Base-by-base conservation (phyloP, 2,888 invertebrate species). In the Heteromurus nitidus region DNA sequence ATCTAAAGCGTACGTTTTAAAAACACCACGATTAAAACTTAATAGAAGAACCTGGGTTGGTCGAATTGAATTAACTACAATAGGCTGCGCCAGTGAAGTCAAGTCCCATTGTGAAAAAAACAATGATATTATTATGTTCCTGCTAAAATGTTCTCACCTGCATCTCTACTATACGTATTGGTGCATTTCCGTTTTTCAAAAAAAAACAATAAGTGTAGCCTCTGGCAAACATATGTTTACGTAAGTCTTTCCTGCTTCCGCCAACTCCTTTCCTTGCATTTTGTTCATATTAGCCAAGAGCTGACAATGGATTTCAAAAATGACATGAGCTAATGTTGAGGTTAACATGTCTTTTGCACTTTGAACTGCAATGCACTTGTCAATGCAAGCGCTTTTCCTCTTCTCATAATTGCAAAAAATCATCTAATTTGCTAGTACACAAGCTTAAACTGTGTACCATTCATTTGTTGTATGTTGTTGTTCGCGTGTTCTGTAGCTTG, bases 231-330 rank as follows among this genome's bases (percentile, higher is more conserved):
- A 47, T 16, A n/a, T 11, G 36, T 69, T 55, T 69, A 36, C 55
- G 24, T 69, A 69, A 69, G 36, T 31, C 55, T 30, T 69, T 69
- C 69, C 69, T 69, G 69, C 55, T 69, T 69, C 69, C 69, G 55
- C 47, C 55, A 13, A 36, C 36, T 36, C 36, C 36, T 36, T 36
- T 36, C 13, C 36, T 36, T 36, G 36, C 36, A n/a, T n/a, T n/a
- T n/a, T n/a, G n/a, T n/a, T n/a, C n/a, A n/a, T n/a, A n/a, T 36
- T 9, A 5, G 36, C 36, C 36, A 13, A 9, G 5, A 36, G 7
- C 7, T 13, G 13, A 13, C 13, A 36, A 36, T 5, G 36, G 7
- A 13, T 36, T 36, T 36, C 5, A 36, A 36, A 36, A 36, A 36
- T 9, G 13, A 13, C 36, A 9, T 36, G 5, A 3, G 47, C n/a